Evolutionary conservation across 1,140 invertebrate genomes (phyloP), one percentile per base, ranked within the genome.

Genomic region (Stegodyphus mimosarum): DNA sequence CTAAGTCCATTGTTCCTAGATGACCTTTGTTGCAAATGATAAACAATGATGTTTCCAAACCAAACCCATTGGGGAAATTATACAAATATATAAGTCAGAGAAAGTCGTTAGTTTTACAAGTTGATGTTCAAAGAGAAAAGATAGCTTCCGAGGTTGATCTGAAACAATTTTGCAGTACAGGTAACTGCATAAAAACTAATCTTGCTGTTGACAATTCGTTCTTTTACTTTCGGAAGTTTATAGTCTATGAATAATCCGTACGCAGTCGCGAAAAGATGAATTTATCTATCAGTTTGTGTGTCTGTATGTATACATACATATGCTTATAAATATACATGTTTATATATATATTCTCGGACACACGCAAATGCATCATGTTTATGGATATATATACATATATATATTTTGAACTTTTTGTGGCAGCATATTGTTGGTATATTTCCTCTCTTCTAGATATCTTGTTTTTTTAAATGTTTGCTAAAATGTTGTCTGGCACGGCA

Each of bases 1-100:
- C 74, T 70, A 84, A 76, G 73, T 84, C 75, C 83, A 78, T 86
- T 86, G 75, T 86, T 86, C 75, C 83, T 86, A 86, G 83, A 86
- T 86, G 55, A 86, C 83, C 83, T 86, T 64, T 78, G 83, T 86
- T 86, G 70, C 72, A 86, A 70, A 86, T 60, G 64, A 84, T 83
- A 67, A 83, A 83, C 70, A 81, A 76, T 77, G 75, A 76, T 77
- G 75, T 86, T 78, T 86, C 67, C 63, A 86, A 84, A 86, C 51
- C 67, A 86, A 86, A 86, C 73, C 69, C 33, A 73, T 52, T 86
- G 69, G 83, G 67, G 49, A 83, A 77, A 86, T 76, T 72, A 84
- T 78, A 78, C 48, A 72, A 78, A 86, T 84, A 76, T 84, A 84
- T 67, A 84, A 77, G 48, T 86, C 69, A 72, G 67, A 78, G 67